phyloP scores from a whole-genome alignment of 2,888 invertebrate genomes.

The Harpalus rubripes region DNA sequence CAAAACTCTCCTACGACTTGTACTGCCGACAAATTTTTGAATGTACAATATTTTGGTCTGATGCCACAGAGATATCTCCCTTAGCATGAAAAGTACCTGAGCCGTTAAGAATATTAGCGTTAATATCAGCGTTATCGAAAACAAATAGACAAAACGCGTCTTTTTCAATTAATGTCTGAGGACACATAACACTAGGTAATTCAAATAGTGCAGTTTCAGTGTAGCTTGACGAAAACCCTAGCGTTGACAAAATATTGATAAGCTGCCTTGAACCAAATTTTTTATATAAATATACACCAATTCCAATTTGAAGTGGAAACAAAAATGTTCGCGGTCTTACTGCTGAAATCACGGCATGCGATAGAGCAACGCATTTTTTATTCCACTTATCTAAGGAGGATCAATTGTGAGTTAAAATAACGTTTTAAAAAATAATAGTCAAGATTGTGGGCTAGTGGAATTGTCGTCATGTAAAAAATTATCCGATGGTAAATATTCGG shows the following conservation, averaged over 20 bases:
- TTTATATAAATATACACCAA: neutral
- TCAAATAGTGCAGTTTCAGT: neutral
- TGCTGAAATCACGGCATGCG: constrained; percentile 22
- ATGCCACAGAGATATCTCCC: constrained; percentile 68
- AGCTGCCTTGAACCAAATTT: neutral
- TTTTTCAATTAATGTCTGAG: neutral
- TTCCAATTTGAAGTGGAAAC: neutral
- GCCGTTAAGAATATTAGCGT: constrained; percentile 68
- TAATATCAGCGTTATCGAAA: constrained; percentile 69
- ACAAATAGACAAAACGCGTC: constrained; percentile 64
- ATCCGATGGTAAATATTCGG: constrained; percentile 68
- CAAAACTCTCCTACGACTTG: constrained; percentile 60
- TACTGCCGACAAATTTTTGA: constrained; percentile 62
- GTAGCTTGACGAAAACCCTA: neutral
- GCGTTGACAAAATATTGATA: neutral
- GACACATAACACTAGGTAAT: neutral
- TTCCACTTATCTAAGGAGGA: neutral
- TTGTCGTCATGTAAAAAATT: constrained; percentile 67
- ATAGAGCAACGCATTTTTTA: constrained; percentile 15
- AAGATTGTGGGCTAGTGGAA: constrained; percentile 67
- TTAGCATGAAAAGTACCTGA: constrained; percentile 69
- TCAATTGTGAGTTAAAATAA: too few relatives aligned
- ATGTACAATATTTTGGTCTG: constrained; percentile 58
- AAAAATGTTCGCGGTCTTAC: neutral
- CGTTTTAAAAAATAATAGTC: constrained; percentile 8